Percentiles rank a stretch among this genome's conserved stretches.
phyloP scores from a whole-genome alignment of 2,888 invertebrate genomes.

The Xestia c-nigrum region DNA sequence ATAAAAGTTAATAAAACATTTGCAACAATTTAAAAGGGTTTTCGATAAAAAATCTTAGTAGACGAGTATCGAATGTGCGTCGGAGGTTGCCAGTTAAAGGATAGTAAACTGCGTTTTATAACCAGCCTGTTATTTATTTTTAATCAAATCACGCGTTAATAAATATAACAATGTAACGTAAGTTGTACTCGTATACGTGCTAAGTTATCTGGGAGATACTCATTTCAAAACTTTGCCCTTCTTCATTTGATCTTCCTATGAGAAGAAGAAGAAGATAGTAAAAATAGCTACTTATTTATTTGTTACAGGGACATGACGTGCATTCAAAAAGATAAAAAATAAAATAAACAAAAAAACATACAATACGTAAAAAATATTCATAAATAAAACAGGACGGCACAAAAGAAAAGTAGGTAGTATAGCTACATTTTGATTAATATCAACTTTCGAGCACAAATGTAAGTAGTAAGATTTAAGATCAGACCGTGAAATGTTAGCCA shows the following conservation, averaged over 20 bases:
- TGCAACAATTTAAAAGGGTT: constrained; percentile 88
- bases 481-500: neutral
- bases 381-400: too few species aligned
- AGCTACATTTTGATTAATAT: neutral
- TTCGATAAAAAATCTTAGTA: constrained; percentile 87
- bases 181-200: constrained; percentile 33
- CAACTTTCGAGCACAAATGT: neutral
- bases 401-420: too few species aligned
- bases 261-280: too few species aligned
- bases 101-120: constrained; percentile 88
- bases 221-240: neutral
- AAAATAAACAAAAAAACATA: too few species aligned
- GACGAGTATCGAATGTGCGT: constrained; percentile 83
- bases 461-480: neutral
- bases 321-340: too few species aligned
- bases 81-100: constrained; percentile 79
- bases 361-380: too few species aligned
- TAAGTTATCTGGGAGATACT: constrained; percentile 22
- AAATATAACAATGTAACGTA: constrained; percentile 74
- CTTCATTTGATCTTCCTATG: neutral
- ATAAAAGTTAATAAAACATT: constrained; percentile 89
- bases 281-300: too few species aligned
- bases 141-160: constrained; percentile 77
- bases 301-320: too few species aligned
- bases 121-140: constrained; percentile 80